Evolutionary conservation across 2,797 vertebrate species (phyloP).

Genomic region (Ptychobarbus kaznakovi): DNA sequence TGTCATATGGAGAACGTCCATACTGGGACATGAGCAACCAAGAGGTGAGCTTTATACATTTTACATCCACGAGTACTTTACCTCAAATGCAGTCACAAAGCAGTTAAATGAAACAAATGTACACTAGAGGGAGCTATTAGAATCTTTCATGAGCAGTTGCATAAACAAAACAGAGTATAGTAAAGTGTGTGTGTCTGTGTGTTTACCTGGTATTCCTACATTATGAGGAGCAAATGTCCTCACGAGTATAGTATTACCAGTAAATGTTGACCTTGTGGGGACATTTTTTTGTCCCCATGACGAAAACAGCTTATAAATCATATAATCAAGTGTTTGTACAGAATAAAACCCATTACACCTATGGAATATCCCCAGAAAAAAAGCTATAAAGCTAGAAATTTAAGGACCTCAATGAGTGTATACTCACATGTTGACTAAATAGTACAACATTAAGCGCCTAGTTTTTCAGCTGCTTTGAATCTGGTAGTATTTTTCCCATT

Average conservation of each 20-base stretch:
- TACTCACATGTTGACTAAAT: neutral
- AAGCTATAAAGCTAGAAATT: neutral
- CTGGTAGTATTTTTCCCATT: neutral
- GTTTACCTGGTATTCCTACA: neutral
- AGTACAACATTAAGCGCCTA: neutral
- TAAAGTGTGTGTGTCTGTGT: neutral
- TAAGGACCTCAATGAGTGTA: neutral
- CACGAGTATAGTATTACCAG: neutral
- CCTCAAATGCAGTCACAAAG: neutral
- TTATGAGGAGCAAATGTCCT: neutral
- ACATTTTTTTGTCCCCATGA: neutral
- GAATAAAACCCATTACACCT: neutral
- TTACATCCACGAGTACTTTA: neutral
- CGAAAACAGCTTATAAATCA: too few relatives aligned
- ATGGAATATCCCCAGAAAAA: neutral
- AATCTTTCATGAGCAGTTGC: neutral
- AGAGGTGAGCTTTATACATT: constrained; percentile 70
- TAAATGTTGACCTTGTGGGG: neutral
- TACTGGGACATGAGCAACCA: constrained; percentile 89
- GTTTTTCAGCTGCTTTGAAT: neutral
- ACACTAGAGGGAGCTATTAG: constrained; percentile 9
- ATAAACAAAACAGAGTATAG: neutral
- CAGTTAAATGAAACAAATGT: neutral
- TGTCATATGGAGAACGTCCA: constrained; percentile 83
- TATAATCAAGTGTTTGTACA: too few relatives aligned